Evolutionary conservation across 1,140 invertebrate genomes (phyloP).

Genomic region (Atopsyche davidsoni): DNA sequence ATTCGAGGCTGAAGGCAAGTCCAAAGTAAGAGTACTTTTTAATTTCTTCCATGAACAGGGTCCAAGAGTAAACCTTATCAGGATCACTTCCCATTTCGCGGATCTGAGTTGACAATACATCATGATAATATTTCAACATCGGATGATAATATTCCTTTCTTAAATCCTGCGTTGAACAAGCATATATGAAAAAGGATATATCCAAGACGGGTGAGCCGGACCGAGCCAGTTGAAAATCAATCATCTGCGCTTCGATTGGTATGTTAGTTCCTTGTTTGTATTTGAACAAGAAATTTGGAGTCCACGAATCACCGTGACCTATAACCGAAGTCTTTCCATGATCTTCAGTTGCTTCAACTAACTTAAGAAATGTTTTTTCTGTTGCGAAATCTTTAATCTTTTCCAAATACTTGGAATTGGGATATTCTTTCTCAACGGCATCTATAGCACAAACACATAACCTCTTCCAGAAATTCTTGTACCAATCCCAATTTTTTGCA

Average conservation of each 20-base stretch:
- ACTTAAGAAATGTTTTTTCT: slow-evolving; percentile 38
- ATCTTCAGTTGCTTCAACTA: slow-evolving; percentile 34
- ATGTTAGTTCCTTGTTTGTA: slow-evolving; percentile 36
- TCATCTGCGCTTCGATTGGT: slow-evolving; percentile 51
- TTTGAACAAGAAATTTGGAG: slow-evolving; percentile 62
- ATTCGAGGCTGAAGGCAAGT: slow-evolving; percentile 56
- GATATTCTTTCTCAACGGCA: slow-evolving; percentile 57
- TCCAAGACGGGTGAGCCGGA: slow-evolving; percentile 54
- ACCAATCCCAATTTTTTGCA: slow-evolving; percentile 55
- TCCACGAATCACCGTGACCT: slow-evolving; percentile 67
- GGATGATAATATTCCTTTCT: slow-evolving; percentile 51
- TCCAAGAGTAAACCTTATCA: slow-evolving; percentile 51
- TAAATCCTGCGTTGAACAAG: slow-evolving; percentile 53
- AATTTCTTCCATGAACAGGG: slow-evolving; percentile 47
- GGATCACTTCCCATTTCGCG: slow-evolving; percentile 54
- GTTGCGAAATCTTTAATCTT: slow-evolving; percentile 51
- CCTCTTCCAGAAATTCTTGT: slow-evolving; percentile 52
- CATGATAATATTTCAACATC: slow-evolving; percentile 51
- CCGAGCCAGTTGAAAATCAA: slow-evolving; percentile 65
- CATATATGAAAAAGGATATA: slow-evolving; percentile 57
- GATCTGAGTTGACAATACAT: slow-evolving; percentile 50
- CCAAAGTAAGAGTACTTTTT: slow-evolving; percentile 58
- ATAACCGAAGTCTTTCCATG: slow-evolving; percentile 49
- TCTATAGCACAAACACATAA: slow-evolving; percentile 52
- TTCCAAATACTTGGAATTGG: slow-evolving; percentile 50